Percentiles rank a stretch among this genome's conserved stretches.
Evolutionary conservation across 1,140 invertebrate genomes (phyloP).

Genomic region (Adoxophyes honmai): DNA sequence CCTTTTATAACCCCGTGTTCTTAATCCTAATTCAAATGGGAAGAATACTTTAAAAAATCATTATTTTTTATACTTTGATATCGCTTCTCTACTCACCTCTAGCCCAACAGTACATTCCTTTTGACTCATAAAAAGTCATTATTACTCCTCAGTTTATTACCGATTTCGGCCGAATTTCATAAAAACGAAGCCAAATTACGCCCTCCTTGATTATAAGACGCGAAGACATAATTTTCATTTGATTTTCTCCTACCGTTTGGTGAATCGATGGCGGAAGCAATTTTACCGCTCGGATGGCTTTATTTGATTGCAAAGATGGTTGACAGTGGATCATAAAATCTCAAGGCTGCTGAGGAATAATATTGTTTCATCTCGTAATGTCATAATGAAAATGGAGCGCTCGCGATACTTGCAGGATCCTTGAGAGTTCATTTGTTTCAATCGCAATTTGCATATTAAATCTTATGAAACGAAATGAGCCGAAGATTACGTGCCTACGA

Average conservation of each 20-base stretch:
- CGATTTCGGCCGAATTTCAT: neutral
- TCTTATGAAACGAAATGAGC: no score
- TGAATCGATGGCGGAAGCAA: conserved; percentile 8
- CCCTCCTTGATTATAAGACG: neutral
- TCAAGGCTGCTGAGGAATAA: conserved; percentile 3
- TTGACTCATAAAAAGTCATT: neutral
- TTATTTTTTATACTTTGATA: no score
- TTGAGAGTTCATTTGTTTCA: no score
- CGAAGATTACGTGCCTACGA: no score
- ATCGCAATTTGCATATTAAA: no score
- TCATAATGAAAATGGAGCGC: no score
- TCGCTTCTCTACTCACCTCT: no score
- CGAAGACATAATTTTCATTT: neutral
- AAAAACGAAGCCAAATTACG: neutral
- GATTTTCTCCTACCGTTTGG: neutral
- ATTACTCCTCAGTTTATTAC: neutral
- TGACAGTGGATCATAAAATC: conserved; percentile 6
- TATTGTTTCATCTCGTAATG: neutral
- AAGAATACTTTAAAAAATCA: no score
- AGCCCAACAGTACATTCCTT: neutral
- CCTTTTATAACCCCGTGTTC: no score
- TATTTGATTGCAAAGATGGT: conserved; percentile 13
- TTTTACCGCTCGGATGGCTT: conserved; percentile 5
- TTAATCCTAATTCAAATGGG: no score
- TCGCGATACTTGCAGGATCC: no score